Percentiles rank a stretch among this genome's conserved stretches.
Conservation (phyloP, 2,113 vertebrate species). For the Fulica atra region DNA sequence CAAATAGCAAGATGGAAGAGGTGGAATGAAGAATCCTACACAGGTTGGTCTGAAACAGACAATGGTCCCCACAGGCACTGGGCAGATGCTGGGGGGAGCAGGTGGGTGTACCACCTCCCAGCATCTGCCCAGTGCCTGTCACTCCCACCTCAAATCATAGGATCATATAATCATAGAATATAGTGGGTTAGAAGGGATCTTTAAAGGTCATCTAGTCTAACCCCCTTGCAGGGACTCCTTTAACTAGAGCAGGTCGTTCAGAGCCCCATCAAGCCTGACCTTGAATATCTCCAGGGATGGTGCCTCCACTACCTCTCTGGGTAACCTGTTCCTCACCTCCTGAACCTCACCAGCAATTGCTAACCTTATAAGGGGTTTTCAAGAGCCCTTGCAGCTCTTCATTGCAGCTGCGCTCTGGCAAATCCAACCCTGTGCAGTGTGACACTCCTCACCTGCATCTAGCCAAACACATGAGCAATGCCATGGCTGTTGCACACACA, state of each 20-base stretch:
- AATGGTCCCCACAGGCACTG: fast-evolving
- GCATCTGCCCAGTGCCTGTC: too few species aligned
- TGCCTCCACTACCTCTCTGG: too few species aligned
- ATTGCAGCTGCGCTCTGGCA: neutral
- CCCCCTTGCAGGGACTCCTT: too few species aligned
- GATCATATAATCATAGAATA: too few species aligned
- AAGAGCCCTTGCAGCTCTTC: neutral
- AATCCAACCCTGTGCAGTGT: neutral
- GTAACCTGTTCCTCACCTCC: neutral
- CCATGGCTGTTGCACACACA: fast-evolving
- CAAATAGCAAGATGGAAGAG: neutral
- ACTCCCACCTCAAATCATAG: neutral
- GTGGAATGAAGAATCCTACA: neutral
- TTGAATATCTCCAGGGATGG: too few species aligned
- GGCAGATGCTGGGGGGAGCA: neutral
- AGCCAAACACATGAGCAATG: fast-evolving
- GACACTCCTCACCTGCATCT: neutral
- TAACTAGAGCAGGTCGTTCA: too few species aligned
- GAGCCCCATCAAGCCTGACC: too few species aligned
- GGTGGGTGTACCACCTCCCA: too few species aligned
- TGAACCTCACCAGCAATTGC: neutral
- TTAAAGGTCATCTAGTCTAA: too few species aligned
- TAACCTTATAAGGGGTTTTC: neutral
- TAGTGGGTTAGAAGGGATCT: too few species aligned
- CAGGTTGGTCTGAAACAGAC: neutral